Evolutionary conservation across 2,888 invertebrate species (phyloP).

Genomic region (Xestobium rufovillosum): DNA sequence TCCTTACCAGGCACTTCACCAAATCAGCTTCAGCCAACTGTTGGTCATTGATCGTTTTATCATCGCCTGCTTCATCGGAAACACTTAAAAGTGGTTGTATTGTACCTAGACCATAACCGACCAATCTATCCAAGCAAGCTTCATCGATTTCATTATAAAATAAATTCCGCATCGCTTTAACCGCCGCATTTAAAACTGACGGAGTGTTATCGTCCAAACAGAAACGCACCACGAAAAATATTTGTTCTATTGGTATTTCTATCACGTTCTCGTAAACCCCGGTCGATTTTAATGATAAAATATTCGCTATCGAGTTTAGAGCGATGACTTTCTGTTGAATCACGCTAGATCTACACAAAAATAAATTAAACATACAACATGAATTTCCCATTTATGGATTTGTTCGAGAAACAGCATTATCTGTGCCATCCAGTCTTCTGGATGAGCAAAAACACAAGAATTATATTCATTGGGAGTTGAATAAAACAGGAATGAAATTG

Average conservation of each 20-base stretch:
- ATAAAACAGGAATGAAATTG: not conserved
- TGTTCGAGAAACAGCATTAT: no score
- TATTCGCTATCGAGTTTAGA: slow-evolving; percentile 70
- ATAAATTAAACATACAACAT: no score
- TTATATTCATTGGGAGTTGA: no score
- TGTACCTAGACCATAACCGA: slow-evolving; percentile 58
- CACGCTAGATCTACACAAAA: slow-evolving; percentile 54
- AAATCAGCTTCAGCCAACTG: slow-evolving; percentile 80
- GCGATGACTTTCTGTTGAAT: slow-evolving; percentile 78
- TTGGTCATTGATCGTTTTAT: slow-evolving; percentile 72
- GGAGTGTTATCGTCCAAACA: slow-evolving; percentile 78
- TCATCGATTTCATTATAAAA: slow-evolving; percentile 75
- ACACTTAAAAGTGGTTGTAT: slow-evolving; percentile 52
- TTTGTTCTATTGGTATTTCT: slow-evolving; percentile 68
- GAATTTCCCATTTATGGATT: no score
- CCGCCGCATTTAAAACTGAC: slow-evolving; percentile 64
- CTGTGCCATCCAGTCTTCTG: no score
- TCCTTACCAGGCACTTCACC: slow-evolving; percentile 62
- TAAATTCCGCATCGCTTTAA: slow-evolving; percentile 67
- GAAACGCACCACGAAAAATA: slow-evolving; percentile 73
- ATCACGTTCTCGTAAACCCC: slow-evolving; percentile 73
- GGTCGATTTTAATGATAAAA: slow-evolving; percentile 61
- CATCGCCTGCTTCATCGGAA: slow-evolving; percentile 43
- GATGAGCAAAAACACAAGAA: no score
- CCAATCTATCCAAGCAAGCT: slow-evolving; percentile 59